phyloP scores from a whole-genome alignment of 2,113 vertebrate species.

The Andinoacara biseriatus region DNA sequence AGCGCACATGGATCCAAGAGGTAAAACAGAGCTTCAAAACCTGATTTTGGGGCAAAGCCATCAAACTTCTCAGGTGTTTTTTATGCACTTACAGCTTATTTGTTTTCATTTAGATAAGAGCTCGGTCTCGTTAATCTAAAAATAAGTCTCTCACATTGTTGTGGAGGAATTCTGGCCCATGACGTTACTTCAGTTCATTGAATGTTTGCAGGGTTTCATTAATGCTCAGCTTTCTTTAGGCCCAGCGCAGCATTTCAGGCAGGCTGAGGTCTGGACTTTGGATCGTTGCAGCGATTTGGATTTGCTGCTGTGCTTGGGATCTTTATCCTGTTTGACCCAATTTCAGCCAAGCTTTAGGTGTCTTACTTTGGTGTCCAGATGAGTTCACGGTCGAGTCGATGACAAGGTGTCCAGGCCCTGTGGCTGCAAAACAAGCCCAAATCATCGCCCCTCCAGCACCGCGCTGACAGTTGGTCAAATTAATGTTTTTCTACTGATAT shows the following conservation, averaged over 20 bases:
- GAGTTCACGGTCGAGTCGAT: no score
- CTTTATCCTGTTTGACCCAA: no score
- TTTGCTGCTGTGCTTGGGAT: not conserved
- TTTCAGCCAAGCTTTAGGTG: no score
- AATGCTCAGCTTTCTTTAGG: not conserved
- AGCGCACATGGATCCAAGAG: not conserved
- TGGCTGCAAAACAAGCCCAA: no score
- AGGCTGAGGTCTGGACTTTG: not conserved
- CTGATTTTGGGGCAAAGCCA: not conserved
- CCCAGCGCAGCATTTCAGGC: not conserved
- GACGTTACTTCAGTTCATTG: not conserved
- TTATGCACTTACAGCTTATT: not conserved
- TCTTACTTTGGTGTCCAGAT: no score
- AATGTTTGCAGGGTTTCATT: not conserved
- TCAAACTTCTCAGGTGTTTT: not conserved
- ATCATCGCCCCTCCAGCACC: no score
- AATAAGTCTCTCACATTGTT: not conserved
- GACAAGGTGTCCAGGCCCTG: no score
- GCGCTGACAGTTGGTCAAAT: no score
- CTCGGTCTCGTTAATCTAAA: not conserved
- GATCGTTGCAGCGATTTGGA: not conserved
- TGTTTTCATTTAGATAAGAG: not conserved
- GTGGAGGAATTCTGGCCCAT: not conserved
- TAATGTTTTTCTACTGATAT: no score
- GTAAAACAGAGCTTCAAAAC: not conserved